These are phyloP conservation scores for Tinamus major DNA, from an alignment of 2,797 vertebrate genomes.

Conservation along the genomic window DNA sequence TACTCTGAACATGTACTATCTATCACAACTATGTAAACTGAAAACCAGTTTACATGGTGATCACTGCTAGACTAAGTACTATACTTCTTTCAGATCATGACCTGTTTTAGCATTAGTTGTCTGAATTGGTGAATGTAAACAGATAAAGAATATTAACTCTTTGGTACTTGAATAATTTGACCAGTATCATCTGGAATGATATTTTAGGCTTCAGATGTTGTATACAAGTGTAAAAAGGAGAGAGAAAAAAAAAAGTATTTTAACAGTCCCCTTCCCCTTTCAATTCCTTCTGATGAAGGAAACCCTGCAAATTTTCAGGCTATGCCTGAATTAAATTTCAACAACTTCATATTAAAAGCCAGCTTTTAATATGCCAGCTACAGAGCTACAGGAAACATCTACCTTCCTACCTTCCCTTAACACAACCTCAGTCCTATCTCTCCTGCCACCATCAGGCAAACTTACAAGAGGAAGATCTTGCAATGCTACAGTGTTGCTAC, in stretches of 20 bases:
- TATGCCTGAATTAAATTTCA: not conserved
- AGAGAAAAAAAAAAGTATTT: not conserved
- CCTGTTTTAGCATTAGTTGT: not conserved
- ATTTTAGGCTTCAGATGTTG: not conserved
- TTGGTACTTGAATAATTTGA: not conserved
- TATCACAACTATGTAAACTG: not conserved
- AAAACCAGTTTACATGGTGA: not conserved
- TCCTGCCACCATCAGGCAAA: slow-evolving; percentile 20
- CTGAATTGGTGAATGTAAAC: not conserved
- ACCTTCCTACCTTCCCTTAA: not conserved
- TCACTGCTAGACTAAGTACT: not conserved
- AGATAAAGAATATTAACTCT: not conserved
- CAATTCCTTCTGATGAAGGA: not conserved
- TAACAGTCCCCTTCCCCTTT: not conserved
- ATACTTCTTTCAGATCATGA: not conserved
- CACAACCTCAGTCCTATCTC: not conserved
- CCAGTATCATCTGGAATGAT: not conserved
- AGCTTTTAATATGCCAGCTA: not conserved
- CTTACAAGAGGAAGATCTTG: not conserved
- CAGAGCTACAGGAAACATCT: not conserved
- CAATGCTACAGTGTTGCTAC: not conserved
- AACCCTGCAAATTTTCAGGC: not conserved
- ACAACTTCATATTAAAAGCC: slow-evolving; percentile 34
- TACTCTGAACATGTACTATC: not conserved
- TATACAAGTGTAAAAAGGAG: not conserved